Evolutionary conservation across 2,797 vertebrate genomes (phyloP).

Genomic region (Gymnothorax reevesii): DNA sequence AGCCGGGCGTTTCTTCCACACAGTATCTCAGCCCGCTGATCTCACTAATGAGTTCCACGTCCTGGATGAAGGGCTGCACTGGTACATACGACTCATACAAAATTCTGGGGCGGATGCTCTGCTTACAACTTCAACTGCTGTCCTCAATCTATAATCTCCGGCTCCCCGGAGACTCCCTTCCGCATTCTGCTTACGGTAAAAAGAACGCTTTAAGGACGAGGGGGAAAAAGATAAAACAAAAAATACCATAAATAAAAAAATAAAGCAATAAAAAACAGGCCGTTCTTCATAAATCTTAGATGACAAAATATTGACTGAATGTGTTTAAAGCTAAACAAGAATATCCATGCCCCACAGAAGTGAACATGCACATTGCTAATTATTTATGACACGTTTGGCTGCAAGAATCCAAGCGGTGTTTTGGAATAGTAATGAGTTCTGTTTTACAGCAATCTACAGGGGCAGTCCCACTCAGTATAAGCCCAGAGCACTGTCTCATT

Average conservation of each 20-base stretch:
- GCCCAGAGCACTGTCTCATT: not conserved
- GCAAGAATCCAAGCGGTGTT: constrained; percentile 58
- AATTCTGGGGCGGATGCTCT: constrained; percentile 68
- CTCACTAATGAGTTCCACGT: too few relatives aligned
- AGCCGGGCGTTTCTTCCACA: too few relatives aligned
- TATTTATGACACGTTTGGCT: constrained; percentile 74
- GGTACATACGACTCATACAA: constrained; percentile 36
- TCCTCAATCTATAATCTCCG: constrained; percentile 73
- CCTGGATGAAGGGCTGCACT: too few relatives aligned
- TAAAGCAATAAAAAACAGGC: constrained; percentile 59
- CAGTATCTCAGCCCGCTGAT: too few relatives aligned
- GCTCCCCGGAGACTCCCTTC: constrained; percentile 44
- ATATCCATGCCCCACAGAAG: constrained; percentile 74
- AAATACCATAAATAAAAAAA: constrained; percentile 41
- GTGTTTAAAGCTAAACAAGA: constrained; percentile 79
- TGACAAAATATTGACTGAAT: constrained; percentile 75
- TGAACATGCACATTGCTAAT: constrained; percentile 70
- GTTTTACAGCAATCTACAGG: constrained; percentile 61
- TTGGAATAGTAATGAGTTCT: constrained; percentile 64
- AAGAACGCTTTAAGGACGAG: constrained; percentile 23
- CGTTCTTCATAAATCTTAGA: constrained; percentile 76
- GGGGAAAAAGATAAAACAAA: not conserved
- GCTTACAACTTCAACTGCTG: constrained; percentile 71
- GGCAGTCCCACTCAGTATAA: constrained; percentile 20
- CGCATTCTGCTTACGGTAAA: constrained; percentile 16